phyloP scores from a whole-genome alignment of 2,797 vertebrate species.

The Artibeus jamaicensis region DNA sequence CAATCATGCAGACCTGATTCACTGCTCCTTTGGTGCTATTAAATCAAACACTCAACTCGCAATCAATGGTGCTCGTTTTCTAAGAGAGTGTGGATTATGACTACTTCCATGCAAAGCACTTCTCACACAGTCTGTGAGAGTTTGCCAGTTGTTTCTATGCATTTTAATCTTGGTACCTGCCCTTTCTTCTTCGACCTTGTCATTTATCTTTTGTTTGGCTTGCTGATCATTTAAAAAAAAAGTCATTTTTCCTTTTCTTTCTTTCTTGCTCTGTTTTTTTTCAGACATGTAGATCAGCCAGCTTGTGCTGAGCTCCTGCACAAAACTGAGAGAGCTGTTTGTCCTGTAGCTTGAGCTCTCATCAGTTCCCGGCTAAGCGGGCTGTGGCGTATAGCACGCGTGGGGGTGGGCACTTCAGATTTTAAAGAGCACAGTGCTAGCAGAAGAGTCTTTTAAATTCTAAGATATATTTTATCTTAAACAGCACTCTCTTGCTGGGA shows the following conservation, averaged over 20 bases:
- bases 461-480: conserved; percentile 61
- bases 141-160: conserved; percentile 35
- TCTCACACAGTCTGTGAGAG: neutral
- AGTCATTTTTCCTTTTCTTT: neutral
- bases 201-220: conserved; percentile 12
- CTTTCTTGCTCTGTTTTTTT: neutral
- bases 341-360: neutral
- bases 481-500: conserved; percentile 46
- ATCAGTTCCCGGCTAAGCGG: conserved; percentile 43
- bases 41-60: neutral
- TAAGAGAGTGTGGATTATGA: neutral
- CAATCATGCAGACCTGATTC: neutral
- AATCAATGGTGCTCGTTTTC: conserved; percentile 10
- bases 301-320: conserved; percentile 62
- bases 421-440: conserved; percentile 65
- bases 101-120: conserved; percentile 10
- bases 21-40: neutral
- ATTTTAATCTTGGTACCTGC: conserved; percentile 30
- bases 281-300: conserved; percentile 53
- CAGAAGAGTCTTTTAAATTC: conserved; percentile 68
- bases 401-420: neutral
- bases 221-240: neutral
- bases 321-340: conserved; percentile 49
- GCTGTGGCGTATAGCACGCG: conserved; percentile 48
- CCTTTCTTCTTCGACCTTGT: neutral